phyloP scores from a whole-genome alignment of 2,888 invertebrate genomes.

The Drosophila cognata region DNA sequence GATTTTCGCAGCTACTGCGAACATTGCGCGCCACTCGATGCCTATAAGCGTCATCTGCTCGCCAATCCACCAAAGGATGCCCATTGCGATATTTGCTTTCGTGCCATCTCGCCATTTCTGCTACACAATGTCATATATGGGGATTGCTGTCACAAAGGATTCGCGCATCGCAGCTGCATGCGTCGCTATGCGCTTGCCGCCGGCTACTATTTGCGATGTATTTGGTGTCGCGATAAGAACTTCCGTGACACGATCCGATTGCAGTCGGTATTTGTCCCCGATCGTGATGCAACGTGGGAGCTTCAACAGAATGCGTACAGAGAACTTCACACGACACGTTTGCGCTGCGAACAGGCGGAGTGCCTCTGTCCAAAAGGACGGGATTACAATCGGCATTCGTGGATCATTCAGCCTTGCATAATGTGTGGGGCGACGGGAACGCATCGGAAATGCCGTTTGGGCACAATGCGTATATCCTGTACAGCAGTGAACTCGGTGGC shows the following conservation, averaged over 20 bases:
- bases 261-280: slow-evolving; percentile 82
- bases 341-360: slow-evolving; percentile 87
- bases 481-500: neutral
- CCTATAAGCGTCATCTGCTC: slow-evolving; percentile 37
- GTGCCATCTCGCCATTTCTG: slow-evolving; percentile 38
- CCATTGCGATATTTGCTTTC: slow-evolving; percentile 75
- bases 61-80: slow-evolving; percentile 27
- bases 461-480: slow-evolving; percentile 7
- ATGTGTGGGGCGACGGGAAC: slow-evolving; percentile 73
- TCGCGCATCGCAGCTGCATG: slow-evolving; percentile 78
- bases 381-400: slow-evolving; percentile 70
- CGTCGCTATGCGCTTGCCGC: slow-evolving; percentile 78
- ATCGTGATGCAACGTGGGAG: slow-evolving; percentile 94
- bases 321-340: slow-evolving; percentile 88
- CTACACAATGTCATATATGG: slow-evolving; percentile 57
- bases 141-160: slow-evolving; percentile 79
- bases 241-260: slow-evolving; percentile 77
- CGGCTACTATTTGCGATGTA: slow-evolving; percentile 82
- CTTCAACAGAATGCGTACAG: slow-evolving; percentile 89
- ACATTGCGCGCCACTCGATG: slow-evolving; percentile 65
- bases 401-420: slow-evolving; percentile 67
- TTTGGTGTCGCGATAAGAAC: slow-evolving; percentile 76
- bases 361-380: slow-evolving; percentile 89
- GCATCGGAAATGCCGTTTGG: slow-evolving; percentile 63
- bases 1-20: slow-evolving; percentile 78